Evolutionary conservation across 2,797 vertebrate species (phyloP).

Genomic region (Pipistrellus kuhlii): DNA sequence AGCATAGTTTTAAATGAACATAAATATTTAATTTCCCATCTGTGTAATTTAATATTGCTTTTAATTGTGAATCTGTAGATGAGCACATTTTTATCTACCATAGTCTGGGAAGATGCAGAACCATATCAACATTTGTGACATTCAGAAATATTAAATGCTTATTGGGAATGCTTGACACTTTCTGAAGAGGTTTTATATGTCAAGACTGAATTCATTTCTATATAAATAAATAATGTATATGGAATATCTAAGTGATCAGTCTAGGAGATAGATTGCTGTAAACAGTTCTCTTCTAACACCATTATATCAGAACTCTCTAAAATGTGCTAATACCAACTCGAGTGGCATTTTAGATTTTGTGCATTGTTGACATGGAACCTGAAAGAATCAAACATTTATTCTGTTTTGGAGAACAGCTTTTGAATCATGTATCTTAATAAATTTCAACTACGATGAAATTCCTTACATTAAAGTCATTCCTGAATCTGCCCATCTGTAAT

Average conservation of each 20-base stretch:
- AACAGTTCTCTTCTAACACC: background rate
- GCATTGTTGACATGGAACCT: background rate
- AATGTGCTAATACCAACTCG: background rate
- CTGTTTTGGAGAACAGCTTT: background rate
- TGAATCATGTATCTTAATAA: background rate
- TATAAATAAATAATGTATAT: conserved; percentile 44
- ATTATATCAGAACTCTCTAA: background rate
- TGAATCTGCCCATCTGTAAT: background rate
- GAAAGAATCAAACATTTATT: conserved; percentile 13
- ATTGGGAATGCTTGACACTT: background rate
- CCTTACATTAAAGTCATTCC: background rate
- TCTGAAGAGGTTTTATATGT: conserved; percentile 17
- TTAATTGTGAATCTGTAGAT: background rate
- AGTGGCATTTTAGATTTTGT: background rate
- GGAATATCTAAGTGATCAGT: background rate
- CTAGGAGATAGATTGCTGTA: conserved; percentile 21
- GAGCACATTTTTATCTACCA: background rate
- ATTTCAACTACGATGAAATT: background rate
- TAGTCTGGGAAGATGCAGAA: background rate
- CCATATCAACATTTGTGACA: background rate
- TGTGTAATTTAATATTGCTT: conserved; percentile 29
- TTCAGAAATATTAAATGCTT: conserved; percentile 62
- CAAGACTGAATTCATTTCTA: background rate
- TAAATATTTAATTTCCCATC: conserved; percentile 33
- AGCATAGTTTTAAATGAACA: background rate